Evolutionary conservation across 2,888 invertebrate genomes (phyloP).

Genomic region (Sphaerophoria rueppellii): DNA sequence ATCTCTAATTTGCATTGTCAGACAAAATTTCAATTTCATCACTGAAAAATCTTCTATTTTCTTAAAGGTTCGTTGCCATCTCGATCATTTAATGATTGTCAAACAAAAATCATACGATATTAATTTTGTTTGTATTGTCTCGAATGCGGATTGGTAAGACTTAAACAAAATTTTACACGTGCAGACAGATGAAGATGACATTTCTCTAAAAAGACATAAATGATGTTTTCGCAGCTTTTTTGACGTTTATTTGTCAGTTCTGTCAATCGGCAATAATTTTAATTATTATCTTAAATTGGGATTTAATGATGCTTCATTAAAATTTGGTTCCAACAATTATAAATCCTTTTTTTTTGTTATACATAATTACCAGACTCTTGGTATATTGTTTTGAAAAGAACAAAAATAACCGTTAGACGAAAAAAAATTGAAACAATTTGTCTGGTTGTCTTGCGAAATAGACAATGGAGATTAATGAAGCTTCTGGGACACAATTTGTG

Average conservation of each 20-base stretch:
- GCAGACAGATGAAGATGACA: not conserved
- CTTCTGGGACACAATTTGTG: not conserved
- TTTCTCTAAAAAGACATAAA: not conserved
- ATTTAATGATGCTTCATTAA: constrained; percentile 4
- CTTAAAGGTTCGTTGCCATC: not conserved
- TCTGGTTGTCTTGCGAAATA: not conserved
- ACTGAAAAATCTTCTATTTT: not conserved
- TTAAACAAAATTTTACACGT: not conserved
- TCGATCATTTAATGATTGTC: not conserved
- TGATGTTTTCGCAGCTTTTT: constrained; percentile 15
- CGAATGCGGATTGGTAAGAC: not conserved
- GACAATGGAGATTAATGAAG: constrained; percentile 8
- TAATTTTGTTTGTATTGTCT: not conserved
- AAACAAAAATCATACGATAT: not conserved
- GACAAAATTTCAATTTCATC: too few species aligned
- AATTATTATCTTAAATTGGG: not conserved
- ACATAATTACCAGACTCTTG: constrained; percentile 11
- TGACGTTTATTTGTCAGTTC: not conserved
- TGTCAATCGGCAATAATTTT: not conserved
- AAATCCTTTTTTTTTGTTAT: not conserved
- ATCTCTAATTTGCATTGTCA: too few species aligned
- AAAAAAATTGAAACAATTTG: not conserved
- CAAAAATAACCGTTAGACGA: constrained; percentile 7
- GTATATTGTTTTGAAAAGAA: not conserved
- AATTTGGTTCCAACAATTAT: not conserved